phyloP scores from a whole-genome alignment of 2,888 invertebrate genomes.

The Trachelus troglodyta region DNA sequence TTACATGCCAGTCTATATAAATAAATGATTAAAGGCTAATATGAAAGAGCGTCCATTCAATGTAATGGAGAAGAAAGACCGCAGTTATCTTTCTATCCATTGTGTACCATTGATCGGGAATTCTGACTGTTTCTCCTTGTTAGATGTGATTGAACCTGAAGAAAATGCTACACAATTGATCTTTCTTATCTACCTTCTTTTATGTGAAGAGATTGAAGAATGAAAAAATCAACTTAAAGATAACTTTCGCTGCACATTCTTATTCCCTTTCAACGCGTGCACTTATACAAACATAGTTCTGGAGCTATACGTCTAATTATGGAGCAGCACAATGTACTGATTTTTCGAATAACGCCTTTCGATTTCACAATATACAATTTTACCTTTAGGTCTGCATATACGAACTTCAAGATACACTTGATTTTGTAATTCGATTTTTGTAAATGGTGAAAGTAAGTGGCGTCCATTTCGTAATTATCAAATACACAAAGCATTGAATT shows the following conservation, averaged over 20 bases:
- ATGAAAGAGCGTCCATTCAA: neutral
- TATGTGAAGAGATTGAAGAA: conserved; percentile 15
- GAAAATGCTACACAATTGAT: neutral
- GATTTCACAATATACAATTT: neutral
- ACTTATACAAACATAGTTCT: neutral
- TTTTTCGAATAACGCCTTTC: neutral
- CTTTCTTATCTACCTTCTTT: neutral
- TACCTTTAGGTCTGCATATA: neutral
- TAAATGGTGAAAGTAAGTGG: neutral
- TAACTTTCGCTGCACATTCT: conserved; percentile 29
- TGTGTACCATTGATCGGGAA: neutral
- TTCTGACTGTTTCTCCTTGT: neutral
- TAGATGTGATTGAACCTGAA: neutral
- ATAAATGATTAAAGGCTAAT: neutral
- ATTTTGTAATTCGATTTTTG: neutral
- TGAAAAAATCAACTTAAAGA: conserved; percentile 15
- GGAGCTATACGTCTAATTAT: neutral
- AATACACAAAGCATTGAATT: neutral
- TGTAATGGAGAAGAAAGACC: neutral
- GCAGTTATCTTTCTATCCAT: neutral
- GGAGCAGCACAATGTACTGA: neutral
- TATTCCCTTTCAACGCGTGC: conserved; percentile 8
- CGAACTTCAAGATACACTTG: neutral
- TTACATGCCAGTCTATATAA: neutral
- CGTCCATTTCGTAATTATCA: neutral